A percentile compares a stretch with the other conserved stretches of the same genome.
These are phyloP conservation scores for Furcula furcula DNA, from an alignment of 2,888 invertebrate species.

Conservation along the genomic window DNA sequence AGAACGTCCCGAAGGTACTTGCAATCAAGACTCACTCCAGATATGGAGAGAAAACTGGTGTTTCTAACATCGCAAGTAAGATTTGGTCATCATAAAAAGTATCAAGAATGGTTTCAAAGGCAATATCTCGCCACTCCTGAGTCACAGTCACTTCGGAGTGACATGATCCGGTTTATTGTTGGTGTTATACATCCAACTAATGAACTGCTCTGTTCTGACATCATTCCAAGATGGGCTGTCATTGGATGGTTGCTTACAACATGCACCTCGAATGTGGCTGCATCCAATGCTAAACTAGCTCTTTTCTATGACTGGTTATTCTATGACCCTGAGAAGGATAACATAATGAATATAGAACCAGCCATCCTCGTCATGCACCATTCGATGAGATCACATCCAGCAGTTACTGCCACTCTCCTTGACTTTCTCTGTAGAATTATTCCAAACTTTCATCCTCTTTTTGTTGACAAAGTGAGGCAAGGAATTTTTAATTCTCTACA, in stretches of 20 bases:
- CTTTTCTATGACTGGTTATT: slow-evolving; percentile 97
- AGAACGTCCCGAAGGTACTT: slow-evolving; percentile 93
- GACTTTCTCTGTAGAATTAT: slow-evolving; percentile 96
- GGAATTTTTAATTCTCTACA: slow-evolving; percentile 92
- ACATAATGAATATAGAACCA: slow-evolving; percentile 98
- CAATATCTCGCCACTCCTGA: slow-evolving; percentile 95
- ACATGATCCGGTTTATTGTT: slow-evolving; percentile 96
- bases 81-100: slow-evolving; percentile 95
- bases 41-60: slow-evolving; percentile 95
- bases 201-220: slow-evolving; percentile 95
- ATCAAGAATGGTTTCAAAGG: slow-evolving; percentile 97
- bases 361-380: slow-evolving; percentile 97
- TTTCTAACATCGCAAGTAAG: slow-evolving; percentile 93
- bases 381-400: slow-evolving; percentile 95
- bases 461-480: slow-evolving; percentile 89
- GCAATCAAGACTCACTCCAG: slow-evolving; percentile 92
- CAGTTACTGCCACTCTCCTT: slow-evolving; percentile 93
- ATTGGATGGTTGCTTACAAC: slow-evolving; percentile 96
- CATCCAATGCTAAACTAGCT: slow-evolving; percentile 94
- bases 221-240: slow-evolving; percentile 97
- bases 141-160: slow-evolving; percentile 94
- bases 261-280: slow-evolving; percentile 93
- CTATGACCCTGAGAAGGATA: slow-evolving; percentile 94
- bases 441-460: slow-evolving; percentile 91
- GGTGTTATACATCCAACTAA: slow-evolving; percentile 97